Base-by-base conservation (phyloP, 2,113 vertebrate species). In the Circaetus cinerascens region DNA sequence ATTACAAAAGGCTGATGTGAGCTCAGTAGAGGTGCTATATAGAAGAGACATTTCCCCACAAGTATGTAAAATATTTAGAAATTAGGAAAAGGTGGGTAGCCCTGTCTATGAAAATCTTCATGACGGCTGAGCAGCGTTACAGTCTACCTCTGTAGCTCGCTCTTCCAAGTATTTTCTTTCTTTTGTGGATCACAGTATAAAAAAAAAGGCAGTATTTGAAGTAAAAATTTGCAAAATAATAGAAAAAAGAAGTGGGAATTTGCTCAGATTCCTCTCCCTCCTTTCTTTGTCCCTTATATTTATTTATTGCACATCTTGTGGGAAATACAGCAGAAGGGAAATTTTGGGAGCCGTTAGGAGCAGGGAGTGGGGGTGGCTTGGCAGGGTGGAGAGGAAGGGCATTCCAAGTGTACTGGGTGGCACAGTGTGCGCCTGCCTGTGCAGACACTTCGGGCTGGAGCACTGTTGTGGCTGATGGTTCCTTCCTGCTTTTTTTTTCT, bases 351-450 rank as follows among this genome's bases (percentile, higher is more conserved):
- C 66, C 4, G 0, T 57, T 81, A 59, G 79, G 38, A 78, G 83
- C 46, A 81, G 66, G 25, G 16, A 45, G 12, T 11, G 0, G 1
- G 26, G 7, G 32, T 64, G 83, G 34, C 48, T 93, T 91, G 94
- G 75, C 86, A 68, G 73, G 14, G 29, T 57, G 48, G 76, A 53
- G 40, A 21, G 77, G 59, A 95, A 76, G 57, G 62, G 32, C 77
- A 66, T 87, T 91, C 84, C 86, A 95, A 91, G 57, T 55, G 36
- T 50, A 36, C 74, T 88, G 77, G 83, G 89, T 85, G 91, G 80
- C 94, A 94, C 38, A 73, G 53, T 3, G 16, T n/a, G 34, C 0
- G 13, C 18, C 75, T 90, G 53, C 40, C 69, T 78, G 36, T 12
- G 26, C 50, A 87, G 80, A 73, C 40, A 3, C 40, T 78, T 92